Conservation (phyloP, 2,797 vertebrate species). For the Aplochiton taeniatus region DNA sequence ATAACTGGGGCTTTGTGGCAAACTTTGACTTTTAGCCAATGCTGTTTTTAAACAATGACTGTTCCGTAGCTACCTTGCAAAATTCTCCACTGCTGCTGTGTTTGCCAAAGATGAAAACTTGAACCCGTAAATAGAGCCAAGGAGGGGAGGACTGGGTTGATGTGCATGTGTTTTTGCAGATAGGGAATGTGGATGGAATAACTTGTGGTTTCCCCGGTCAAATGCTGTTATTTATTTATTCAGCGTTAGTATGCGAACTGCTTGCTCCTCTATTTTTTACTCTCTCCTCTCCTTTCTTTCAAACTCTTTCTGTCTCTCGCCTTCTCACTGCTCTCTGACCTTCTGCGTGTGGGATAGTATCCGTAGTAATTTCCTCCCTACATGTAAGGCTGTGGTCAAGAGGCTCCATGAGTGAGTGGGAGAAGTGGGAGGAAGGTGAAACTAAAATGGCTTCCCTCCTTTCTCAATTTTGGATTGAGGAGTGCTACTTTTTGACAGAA, state of each 20-base stretch:
- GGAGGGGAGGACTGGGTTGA: conserved; percentile 34
- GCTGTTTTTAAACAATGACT: no score
- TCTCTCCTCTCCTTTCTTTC: not conserved
- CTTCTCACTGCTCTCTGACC: not conserved
- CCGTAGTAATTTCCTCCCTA: not conserved
- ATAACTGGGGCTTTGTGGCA: not conserved
- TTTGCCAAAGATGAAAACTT: conserved; percentile 9
- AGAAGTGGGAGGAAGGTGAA: conserved; percentile 16
- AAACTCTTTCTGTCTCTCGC: conserved; percentile 8
- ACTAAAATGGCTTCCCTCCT: conserved; percentile 9
- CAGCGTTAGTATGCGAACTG: conserved; percentile 16
- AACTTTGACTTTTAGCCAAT: no score
- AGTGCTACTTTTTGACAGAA: conserved; percentile 45
- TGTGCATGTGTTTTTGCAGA: conserved; percentile 34
- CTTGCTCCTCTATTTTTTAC: conserved; percentile 1
- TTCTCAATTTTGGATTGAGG: conserved; percentile 43
- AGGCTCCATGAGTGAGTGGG: conserved; percentile 29
- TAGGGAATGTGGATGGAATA: conserved; percentile 31
- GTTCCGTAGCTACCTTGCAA: no score
- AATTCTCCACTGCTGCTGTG: no score
- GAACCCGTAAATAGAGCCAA: conserved; percentile 20
- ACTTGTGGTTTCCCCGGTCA: conserved; percentile 26
- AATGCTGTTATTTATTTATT: conserved; percentile 45
- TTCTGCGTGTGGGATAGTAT: conserved; percentile 6
- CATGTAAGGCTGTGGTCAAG: conserved; percentile 28